Evolutionary conservation across 2,113 vertebrate genomes (phyloP).

Genomic region (Origma solitaria): DNA sequence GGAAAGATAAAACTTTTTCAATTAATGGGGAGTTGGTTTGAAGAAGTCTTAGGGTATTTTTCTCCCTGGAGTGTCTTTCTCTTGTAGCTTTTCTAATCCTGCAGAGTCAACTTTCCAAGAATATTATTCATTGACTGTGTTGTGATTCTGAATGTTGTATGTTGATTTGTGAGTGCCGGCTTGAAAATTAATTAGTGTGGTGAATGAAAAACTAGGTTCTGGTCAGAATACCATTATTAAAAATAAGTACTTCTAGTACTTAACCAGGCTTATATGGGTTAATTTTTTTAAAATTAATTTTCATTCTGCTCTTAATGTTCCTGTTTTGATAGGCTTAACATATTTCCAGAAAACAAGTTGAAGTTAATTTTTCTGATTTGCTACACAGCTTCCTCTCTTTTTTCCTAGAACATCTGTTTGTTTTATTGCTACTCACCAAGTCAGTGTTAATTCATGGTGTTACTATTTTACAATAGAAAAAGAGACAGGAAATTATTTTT

Average conservation of each 20-base stretch:
- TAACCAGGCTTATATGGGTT: neutral
- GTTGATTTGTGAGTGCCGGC: neutral
- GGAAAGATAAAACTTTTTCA: neutral
- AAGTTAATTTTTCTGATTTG: neutral
- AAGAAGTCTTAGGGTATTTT: neutral
- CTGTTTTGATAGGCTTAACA: neutral
- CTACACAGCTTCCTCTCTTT: neutral
- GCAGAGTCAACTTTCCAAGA: neutral
- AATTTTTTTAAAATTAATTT: neutral
- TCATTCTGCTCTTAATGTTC: neutral
- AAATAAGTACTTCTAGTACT: neutral
- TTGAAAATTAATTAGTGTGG: neutral
- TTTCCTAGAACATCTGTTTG: neutral
- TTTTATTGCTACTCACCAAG: neutral
- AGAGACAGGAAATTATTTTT: neutral
- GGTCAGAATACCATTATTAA: neutral
- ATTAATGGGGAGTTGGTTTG: neutral
- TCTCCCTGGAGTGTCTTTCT: neutral
- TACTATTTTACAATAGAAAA: neutral
- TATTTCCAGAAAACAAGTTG: neutral
- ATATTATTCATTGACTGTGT: neutral
- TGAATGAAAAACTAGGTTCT: neutral
- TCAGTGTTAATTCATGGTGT: neutral
- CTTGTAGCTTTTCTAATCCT: neutral
- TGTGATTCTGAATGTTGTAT: neutral